Percentiles rank a stretch among this genome's conserved stretches.
These are phyloP conservation scores for Percopsis transmontana DNA, from an alignment of 2,113 vertebrate species.

Conservation along the genomic window DNA sequence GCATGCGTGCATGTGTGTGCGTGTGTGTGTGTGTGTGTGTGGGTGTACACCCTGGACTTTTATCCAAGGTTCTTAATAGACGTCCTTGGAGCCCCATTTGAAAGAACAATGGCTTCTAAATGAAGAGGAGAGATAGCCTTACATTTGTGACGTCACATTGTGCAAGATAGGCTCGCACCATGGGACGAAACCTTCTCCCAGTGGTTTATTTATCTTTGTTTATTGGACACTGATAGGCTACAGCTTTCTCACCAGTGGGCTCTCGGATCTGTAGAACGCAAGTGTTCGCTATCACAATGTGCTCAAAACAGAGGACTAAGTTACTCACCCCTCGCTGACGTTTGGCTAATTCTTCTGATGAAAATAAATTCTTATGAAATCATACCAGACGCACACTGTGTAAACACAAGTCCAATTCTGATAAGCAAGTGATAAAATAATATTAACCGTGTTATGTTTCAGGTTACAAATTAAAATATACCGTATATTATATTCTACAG, in stretches of 20 bases:
- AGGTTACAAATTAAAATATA: too few species aligned
- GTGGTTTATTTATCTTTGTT: not conserved
- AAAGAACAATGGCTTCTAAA: not conserved
- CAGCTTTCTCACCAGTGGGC: not conserved
- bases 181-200: not conserved
- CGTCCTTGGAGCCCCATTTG: not conserved
- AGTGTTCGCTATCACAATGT: too few species aligned
- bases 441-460: too few species aligned
- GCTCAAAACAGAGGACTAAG: too few species aligned
- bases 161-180: not conserved
- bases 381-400: too few species aligned
- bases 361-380: too few species aligned
- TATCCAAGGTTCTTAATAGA: not conserved
- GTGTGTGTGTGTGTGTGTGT: not conserved
- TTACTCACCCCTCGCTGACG: too few species aligned
- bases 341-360: too few species aligned
- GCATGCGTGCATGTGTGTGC: not conserved
- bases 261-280: not conserved
- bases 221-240: not conserved
- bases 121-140: not conserved
- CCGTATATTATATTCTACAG: too few species aligned
- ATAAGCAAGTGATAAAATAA: too few species aligned
- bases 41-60: not conserved
- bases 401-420: too few species aligned
- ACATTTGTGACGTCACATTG: not conserved